phyloP scores from a whole-genome alignment of 2,113 vertebrate species.

The Porphyrio hochstetteri region DNA sequence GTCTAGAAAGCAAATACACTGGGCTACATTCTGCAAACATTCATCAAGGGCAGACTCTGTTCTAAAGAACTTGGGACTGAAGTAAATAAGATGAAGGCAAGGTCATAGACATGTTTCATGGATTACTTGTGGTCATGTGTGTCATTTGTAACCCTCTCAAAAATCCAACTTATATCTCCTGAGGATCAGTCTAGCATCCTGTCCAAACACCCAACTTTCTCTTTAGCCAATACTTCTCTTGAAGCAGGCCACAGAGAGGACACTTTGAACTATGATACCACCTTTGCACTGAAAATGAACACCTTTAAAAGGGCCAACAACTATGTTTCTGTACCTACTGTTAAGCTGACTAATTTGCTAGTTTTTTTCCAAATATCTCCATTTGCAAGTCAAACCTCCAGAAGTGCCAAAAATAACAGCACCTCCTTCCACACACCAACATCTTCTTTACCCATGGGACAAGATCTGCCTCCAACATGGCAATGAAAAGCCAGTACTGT shows the following conservation, averaged over 20 bases:
- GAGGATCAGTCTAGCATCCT: not conserved
- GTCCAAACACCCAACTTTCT: not conserved
- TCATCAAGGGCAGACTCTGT: not conserved
- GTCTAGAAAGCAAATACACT: not conserved
- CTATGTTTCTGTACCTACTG: not conserved
- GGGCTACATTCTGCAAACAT: not conserved
- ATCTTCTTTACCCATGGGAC: not conserved
- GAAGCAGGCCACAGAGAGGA: not conserved
- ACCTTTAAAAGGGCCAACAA: not conserved
- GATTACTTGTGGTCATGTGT: not conserved
- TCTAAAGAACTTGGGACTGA: not conserved
- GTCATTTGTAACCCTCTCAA: not conserved
- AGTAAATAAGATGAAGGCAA: not conserved
- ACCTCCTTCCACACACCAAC: not conserved
- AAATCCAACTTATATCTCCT: not conserved
- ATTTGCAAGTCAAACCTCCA: not conserved
- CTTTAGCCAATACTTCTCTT: not conserved
- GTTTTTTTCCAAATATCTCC: not conserved
- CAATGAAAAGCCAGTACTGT: slow-evolving; percentile 13
- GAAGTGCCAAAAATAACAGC: not conserved
- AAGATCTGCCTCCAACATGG: not conserved
- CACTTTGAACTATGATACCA: not conserved
- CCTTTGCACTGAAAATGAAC: not conserved
- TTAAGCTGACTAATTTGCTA: not conserved
- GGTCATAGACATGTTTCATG: not conserved